Percentiles rank a stretch among this genome's conserved stretches.
These are phyloP conservation scores for Dipodomys spectabilis DNA, from an alignment of 2,113 vertebrate genomes.

Conservation along the genomic window DNA sequence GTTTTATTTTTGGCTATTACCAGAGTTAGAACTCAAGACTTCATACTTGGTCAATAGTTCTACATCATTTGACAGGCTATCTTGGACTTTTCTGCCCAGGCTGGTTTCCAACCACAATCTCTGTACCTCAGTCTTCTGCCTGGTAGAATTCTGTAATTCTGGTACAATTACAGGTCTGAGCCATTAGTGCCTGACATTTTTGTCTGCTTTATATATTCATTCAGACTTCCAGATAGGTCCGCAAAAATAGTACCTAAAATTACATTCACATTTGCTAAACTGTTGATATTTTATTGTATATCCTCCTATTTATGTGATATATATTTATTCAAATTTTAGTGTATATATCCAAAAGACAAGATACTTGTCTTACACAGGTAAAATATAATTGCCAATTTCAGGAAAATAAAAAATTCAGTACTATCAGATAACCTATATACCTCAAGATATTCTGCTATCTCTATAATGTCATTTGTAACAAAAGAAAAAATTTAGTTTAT, in stretches of 20 bases:
- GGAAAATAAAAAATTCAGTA: not conserved
- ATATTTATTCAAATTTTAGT: not conserved
- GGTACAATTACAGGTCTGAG: too few species aligned
- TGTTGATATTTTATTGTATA: not conserved
- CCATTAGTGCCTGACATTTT: too few species aligned
- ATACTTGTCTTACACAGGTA: not conserved
- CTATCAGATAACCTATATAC: not conserved
- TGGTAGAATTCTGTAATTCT: too few species aligned
- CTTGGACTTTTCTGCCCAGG: too few species aligned
- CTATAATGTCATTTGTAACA: not conserved
- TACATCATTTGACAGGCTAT: too few species aligned
- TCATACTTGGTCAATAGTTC: too few species aligned
- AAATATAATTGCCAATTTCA: not conserved
- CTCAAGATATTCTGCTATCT: not conserved
- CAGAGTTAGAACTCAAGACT: too few species aligned
- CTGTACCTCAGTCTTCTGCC: too few species aligned
- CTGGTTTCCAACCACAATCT: too few species aligned
- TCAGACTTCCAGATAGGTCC: not conserved
- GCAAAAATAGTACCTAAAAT: not conserved
- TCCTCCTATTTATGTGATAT: not conserved
- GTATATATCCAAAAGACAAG: not conserved
- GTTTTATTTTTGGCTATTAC: too few species aligned
- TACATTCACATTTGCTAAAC: not conserved
- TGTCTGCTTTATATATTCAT: slow-evolving; percentile 4
- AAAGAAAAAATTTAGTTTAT: not conserved